Evolutionary conservation across 2,888 invertebrate genomes (phyloP).

Genomic region (Apamea sordens): DNA sequence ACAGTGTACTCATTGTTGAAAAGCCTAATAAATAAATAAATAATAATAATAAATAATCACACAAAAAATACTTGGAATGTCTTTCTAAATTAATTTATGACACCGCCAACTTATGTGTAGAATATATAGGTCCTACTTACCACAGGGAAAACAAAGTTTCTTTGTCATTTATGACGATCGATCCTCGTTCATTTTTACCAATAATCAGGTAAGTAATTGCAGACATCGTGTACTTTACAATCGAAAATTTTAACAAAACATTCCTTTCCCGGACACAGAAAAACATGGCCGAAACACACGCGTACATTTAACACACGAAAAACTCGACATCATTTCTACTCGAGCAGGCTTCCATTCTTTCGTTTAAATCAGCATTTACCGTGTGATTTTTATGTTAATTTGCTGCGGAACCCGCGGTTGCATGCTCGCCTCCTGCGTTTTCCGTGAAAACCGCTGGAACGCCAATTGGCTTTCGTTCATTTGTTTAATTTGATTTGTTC

Average conservation of each 20-base stretch:
- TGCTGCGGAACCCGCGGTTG: conserved; percentile 56
- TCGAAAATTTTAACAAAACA: conserved; percentile 19
- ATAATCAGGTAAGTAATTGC: not conserved
- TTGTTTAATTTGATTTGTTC: conserved; percentile 52
- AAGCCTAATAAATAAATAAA: too few relatives aligned
- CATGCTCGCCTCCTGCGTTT: conserved; percentile 41
- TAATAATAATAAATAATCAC: too few relatives aligned
- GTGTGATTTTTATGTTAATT: conserved; percentile 69
- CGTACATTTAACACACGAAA: conserved; percentile 33
- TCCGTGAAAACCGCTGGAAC: conserved; percentile 43
- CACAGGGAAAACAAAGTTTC: not conserved
- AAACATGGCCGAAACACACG: conserved; percentile 21
- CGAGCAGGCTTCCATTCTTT: conserved; percentile 50
- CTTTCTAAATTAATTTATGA: not conserved
- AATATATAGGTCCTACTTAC: not conserved
- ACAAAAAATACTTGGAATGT: not conserved
- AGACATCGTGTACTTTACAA: not conserved
- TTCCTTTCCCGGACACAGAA: not conserved
- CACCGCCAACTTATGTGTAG: not conserved
- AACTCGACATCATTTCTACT: conserved; percentile 47
- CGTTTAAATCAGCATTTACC: conserved; percentile 60
- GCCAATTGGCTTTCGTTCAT: conserved; percentile 52
- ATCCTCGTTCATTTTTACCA: not conserved
- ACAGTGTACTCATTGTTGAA: too few relatives aligned
- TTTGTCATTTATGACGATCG: not conserved